Percentiles rank a stretch among this genome's conserved stretches.
These are phyloP conservation scores for Myotis davidii DNA, from an alignment of 2,113 vertebrate genomes.

Conservation along the genomic window DNA sequence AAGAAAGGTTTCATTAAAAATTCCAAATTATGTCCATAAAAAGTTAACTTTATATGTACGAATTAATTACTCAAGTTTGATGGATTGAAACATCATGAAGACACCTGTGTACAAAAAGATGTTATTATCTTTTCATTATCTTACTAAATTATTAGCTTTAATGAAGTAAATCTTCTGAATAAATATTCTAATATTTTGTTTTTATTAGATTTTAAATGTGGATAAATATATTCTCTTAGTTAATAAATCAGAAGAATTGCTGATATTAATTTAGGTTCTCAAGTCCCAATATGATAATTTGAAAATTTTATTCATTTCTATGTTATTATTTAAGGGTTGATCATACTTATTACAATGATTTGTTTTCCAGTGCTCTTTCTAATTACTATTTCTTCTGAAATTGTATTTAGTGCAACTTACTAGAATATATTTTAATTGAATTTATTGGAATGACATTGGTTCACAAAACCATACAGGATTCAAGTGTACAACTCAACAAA, in stretches of 20 bases:
- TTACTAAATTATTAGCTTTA: constrained; percentile 17
- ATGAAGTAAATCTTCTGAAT: background rate
- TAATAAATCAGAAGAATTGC: background rate
- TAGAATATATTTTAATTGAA: background rate
- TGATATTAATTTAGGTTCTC: background rate
- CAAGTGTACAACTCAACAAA: no score
- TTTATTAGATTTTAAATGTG: background rate
- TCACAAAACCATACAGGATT: no score
- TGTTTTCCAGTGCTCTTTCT: background rate
- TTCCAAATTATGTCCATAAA: background rate
- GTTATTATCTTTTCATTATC: background rate
- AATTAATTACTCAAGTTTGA: background rate
- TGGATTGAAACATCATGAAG: background rate
- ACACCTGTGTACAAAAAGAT: background rate
- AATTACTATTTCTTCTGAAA: background rate
- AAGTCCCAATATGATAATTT: background rate
- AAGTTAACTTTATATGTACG: background rate
- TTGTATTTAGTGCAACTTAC: background rate
- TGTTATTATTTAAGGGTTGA: background rate
- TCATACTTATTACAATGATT: background rate
- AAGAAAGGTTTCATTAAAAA: background rate
- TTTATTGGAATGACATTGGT: background rate
- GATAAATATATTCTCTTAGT: background rate
- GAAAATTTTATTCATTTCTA: background rate
- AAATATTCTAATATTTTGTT: background rate